Evolutionary conservation across 2,797 vertebrate genomes (phyloP).

Genomic region (Loris lydekkerianus): DNA sequence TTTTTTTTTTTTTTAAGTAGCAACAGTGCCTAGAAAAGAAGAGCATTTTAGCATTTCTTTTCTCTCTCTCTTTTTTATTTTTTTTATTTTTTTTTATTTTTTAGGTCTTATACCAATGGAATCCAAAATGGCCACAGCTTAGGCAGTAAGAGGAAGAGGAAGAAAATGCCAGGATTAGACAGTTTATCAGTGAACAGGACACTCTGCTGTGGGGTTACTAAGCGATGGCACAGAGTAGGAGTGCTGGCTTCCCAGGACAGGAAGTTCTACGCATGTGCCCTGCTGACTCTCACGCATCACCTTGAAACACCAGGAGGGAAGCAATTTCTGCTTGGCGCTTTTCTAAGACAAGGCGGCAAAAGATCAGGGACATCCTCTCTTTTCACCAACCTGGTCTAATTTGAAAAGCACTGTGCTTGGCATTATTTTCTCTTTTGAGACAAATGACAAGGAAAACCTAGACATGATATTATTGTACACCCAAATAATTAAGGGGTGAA

Average conservation of each 20-base stretch:
- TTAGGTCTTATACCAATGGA: not conserved
- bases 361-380: not conserved
- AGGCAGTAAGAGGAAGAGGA: not conserved
- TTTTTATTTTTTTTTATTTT: not conserved
- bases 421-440: not conserved
- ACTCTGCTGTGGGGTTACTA: not conserved
- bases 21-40: not conserved
- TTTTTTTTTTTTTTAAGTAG: not conserved
- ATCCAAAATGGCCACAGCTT: not conserved
- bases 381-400: not conserved
- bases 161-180: not conserved
- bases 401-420: not conserved
- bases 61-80: not conserved
- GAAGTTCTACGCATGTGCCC: not conserved
- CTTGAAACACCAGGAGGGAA: not conserved
- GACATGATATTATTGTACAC: not conserved
- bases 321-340: not conserved
- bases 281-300: not conserved
- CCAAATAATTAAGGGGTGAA: not conserved
- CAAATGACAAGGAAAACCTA: conserved; percentile 36
- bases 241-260: not conserved
- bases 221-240: not conserved
- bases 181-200: not conserved
- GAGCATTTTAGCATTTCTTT: not conserved
- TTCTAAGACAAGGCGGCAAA: not conserved